These are phyloP conservation scores for Leucosticte australis DNA, from an alignment of 2,113 vertebrate genomes.

Conservation along the genomic window DNA sequence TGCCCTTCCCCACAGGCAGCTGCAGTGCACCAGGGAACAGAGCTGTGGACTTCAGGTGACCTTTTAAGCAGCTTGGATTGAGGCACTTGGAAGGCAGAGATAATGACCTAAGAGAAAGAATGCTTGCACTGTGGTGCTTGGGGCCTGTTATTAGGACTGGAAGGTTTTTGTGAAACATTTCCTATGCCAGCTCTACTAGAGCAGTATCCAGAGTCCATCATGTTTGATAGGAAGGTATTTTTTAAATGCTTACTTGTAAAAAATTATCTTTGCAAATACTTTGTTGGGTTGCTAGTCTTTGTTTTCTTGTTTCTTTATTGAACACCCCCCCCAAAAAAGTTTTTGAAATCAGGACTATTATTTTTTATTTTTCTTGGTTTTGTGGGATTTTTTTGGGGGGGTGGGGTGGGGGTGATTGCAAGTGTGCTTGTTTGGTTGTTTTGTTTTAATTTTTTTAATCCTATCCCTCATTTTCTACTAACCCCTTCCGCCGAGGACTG, in stretches of 20 bases:
- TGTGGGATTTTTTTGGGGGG: not conserved
- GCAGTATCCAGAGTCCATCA: not conserved
- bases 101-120: not conserved
- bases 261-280: not conserved
- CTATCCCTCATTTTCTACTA: not conserved
- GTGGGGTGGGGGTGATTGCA: accelerated
- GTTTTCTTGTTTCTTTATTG: not conserved
- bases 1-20: not conserved
- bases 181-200: not conserved
- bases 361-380: not conserved
- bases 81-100: not conserved
- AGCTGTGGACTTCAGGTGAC: not conserved
- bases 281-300: not conserved
- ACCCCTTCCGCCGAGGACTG: not conserved
- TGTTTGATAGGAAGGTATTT: not conserved
- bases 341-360: not conserved
- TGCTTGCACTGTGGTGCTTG: not conserved
- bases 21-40: not conserved
- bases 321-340: not conserved
- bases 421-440: not conserved
- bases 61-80: not conserved
- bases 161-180: not conserved
- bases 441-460: not conserved
- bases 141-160: not conserved
- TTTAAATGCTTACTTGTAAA: not conserved